These are phyloP conservation scores for Parapsyche elsis DNA, from an alignment of 1,140 invertebrate species.

Conservation along the genomic window DNA sequence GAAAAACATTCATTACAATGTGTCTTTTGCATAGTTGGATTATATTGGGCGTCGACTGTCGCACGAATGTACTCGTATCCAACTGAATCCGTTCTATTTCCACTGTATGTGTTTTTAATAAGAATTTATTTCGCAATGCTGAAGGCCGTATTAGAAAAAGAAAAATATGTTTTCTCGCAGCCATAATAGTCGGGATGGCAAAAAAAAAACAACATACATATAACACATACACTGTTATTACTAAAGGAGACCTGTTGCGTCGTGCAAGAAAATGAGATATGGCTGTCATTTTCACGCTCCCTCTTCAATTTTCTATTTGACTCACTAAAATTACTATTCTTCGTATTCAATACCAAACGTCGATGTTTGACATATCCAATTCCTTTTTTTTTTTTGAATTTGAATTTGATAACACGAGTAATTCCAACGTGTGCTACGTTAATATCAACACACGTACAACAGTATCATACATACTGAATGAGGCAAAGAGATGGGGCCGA, in stretches of 20 bases:
- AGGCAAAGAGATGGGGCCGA: too few relatives aligned
- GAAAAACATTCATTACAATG: too few relatives aligned
- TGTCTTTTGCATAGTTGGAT: too few relatives aligned
- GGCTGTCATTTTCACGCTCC: conserved; percentile 31
- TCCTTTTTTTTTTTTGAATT: background rate
- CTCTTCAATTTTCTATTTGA: conserved; percentile 20
- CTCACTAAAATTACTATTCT: conserved; percentile 30
- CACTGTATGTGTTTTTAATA: too few relatives aligned
- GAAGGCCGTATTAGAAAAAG: background rate
- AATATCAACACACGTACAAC: background rate
- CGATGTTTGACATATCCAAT: conserved; percentile 33
- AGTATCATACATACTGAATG: too few relatives aligned
- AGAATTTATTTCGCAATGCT: background rate
- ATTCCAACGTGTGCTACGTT: background rate
- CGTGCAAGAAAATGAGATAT: conserved; percentile 27
- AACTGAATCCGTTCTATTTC: too few relatives aligned
- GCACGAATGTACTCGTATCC: too few relatives aligned
- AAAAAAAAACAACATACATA: background rate
- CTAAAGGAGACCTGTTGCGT: conserved; percentile 14
- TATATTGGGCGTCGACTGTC: too few relatives aligned
- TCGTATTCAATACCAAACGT: conserved; percentile 17
- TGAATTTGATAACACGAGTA: background rate
- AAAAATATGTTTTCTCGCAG: background rate
- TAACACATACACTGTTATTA: conserved; percentile 6
- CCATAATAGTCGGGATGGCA: background rate